These are phyloP conservation scores for Dryobotodes eremita DNA, from an alignment of 2,888 invertebrate species.

Conservation along the genomic window DNA sequence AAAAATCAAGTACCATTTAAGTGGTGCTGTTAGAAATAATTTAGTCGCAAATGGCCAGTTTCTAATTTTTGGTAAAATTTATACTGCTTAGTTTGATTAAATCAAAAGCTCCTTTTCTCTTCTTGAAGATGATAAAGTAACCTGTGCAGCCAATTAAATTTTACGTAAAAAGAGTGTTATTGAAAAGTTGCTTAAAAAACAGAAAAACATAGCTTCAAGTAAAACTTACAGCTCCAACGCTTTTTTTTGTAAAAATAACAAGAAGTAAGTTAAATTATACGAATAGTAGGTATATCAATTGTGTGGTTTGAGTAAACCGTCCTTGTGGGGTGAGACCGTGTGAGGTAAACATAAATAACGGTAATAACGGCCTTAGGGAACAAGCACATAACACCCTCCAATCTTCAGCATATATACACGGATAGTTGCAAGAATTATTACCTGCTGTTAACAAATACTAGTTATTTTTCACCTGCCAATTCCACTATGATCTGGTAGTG, in stretches of 20 bases:
- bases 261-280: conserved; percentile 4
- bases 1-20: no score
- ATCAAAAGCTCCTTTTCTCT: neutral
- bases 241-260: conserved; percentile 20
- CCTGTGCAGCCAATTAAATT: neutral
- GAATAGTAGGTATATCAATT: conserved; percentile 23
- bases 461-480: conserved; percentile 13
- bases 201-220: neutral
- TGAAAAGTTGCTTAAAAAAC: neutral
- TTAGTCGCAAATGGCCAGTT: neutral
- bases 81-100: neutral
- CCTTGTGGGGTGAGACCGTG: conserved; percentile 40
- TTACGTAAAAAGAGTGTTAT: neutral
- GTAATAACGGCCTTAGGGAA: conserved; percentile 66
- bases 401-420: conserved; percentile 38
- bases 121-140: neutral
- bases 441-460: conserved; percentile 24
- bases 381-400: conserved; percentile 40
- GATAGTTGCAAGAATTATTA: conserved; percentile 29
- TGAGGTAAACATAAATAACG: conserved; percentile 70
- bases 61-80: no score
- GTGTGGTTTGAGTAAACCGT: conserved; percentile 37
- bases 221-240: neutral
- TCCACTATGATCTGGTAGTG: neutral
- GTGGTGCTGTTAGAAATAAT: neutral